These are phyloP conservation scores for Nowickia ferox DNA, from an alignment of 2,888 invertebrate species.

Conservation along the genomic window DNA sequence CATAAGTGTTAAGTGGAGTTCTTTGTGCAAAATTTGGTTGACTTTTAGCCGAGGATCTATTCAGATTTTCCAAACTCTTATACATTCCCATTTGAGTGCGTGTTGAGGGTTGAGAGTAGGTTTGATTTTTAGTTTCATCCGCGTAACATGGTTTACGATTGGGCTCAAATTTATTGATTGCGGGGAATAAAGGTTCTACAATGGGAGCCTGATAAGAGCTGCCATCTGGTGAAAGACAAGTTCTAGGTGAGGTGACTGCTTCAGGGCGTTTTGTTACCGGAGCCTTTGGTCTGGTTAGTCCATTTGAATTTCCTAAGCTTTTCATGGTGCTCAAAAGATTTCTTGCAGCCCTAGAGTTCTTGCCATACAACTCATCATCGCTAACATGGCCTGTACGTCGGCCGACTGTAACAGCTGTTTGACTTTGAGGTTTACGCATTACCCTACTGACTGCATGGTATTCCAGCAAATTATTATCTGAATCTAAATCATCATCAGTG, in stretches of 20 bases:
- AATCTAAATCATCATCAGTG: slow-evolving; percentile 81
- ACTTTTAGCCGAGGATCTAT: slow-evolving; percentile 20
- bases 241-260: slow-evolving; percentile 75
- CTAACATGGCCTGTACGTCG: slow-evolving; percentile 79
- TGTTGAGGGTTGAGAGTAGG: slow-evolving; percentile 33
- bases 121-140: slow-evolving; percentile 42
- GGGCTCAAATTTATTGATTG: slow-evolving; percentile 77
- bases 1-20: slow-evolving; percentile 68
- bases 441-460: slow-evolving; percentile 88
- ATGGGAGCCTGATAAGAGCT: slow-evolving; percentile 80
- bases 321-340: slow-evolving; percentile 84
- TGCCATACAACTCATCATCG: slow-evolving; percentile 83
- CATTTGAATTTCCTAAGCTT: slow-evolving; percentile 68
- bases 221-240: slow-evolving; percentile 81
- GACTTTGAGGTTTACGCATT: slow-evolving; percentile 90
- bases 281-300: slow-evolving; percentile 74
- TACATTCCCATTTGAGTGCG: slow-evolving; percentile 47
- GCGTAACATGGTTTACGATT: slow-evolving; percentile 78
- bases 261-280: slow-evolving; percentile 74
- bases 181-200: slow-evolving; percentile 81
- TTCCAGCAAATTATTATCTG: slow-evolving; percentile 84
- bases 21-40: slow-evolving; percentile 42
- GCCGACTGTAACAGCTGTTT: slow-evolving; percentile 87
- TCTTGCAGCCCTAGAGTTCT: slow-evolving; percentile 84
- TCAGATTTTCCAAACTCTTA: slow-evolving; percentile 61